Conservation (phyloP, 2,797 vertebrate genomes). For the Rhincodon typus region DNA sequence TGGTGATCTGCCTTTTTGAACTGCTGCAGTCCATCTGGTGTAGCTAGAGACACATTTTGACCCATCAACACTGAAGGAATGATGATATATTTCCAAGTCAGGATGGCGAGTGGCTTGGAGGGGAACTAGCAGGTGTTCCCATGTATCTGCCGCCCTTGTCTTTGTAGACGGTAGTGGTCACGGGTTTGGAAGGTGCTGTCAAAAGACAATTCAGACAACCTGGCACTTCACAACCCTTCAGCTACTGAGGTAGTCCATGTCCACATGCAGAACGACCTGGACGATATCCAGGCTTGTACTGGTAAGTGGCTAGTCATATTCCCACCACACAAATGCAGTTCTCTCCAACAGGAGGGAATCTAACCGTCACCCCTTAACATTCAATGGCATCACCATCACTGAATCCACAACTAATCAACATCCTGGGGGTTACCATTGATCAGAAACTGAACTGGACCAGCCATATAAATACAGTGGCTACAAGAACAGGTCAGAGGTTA, state of each 20-base stretch:
- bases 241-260: background rate
- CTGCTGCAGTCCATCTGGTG: too few relatives aligned
- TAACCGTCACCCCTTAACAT: background rate
- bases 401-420: background rate
- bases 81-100: too few relatives aligned
- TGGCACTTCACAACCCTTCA: background rate
- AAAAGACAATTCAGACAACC: background rate
- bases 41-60: too few relatives aligned
- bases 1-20: too few relatives aligned
- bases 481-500: background rate
- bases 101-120: too few relatives aligned
- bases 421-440: background rate
- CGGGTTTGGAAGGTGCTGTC: too few relatives aligned
- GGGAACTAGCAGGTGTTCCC: too few relatives aligned
- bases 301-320: background rate
- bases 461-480: background rate
- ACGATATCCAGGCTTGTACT: background rate
- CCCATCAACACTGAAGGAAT: too few relatives aligned
- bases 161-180: background rate
- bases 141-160: too few relatives aligned
- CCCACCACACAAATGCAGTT: too few relatives aligned
- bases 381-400: background rate
- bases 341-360: background rate
- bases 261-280: background rate
- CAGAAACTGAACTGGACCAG: background rate